A percentile compares a stretch with the other conserved stretches of the same genome.
These are phyloP conservation scores for Sorex araneus DNA, from an alignment of 2,113 vertebrate genomes.

Conservation along the genomic window DNA sequence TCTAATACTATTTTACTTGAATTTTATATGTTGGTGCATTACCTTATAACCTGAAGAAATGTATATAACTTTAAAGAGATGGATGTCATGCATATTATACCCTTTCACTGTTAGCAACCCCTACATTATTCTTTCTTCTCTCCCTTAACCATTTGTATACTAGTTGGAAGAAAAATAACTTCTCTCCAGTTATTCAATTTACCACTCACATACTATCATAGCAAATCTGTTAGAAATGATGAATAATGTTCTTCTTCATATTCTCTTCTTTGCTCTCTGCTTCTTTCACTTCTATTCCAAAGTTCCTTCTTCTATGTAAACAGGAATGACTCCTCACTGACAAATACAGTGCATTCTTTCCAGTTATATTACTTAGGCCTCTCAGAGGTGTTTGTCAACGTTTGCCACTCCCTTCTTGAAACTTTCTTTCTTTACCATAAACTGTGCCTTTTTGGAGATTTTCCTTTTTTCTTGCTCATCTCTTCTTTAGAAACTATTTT, in stretches of 20 bases:
- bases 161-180: neutral
- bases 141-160: neutral
- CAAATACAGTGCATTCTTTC: neutral
- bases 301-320: neutral
- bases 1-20: slow-evolving; percentile 20
- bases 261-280: neutral
- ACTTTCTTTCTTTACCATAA: neutral
- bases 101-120: neutral
- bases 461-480: neutral
- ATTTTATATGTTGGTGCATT: slow-evolving; percentile 5
- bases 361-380: neutral
- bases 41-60: slow-evolving; percentile 47
- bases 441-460: neutral
- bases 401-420: neutral
- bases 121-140: neutral
- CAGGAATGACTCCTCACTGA: neutral
- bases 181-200: neutral
- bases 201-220: neutral
- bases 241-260: neutral
- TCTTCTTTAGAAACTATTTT: neutral
- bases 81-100: neutral
- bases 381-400: neutral
- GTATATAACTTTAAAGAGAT: neutral
- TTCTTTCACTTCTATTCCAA: neutral
- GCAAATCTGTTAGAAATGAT: neutral